phyloP scores from a whole-genome alignment of 92 coral and sea anemone species.

The Heliopora coerulea region DNA sequence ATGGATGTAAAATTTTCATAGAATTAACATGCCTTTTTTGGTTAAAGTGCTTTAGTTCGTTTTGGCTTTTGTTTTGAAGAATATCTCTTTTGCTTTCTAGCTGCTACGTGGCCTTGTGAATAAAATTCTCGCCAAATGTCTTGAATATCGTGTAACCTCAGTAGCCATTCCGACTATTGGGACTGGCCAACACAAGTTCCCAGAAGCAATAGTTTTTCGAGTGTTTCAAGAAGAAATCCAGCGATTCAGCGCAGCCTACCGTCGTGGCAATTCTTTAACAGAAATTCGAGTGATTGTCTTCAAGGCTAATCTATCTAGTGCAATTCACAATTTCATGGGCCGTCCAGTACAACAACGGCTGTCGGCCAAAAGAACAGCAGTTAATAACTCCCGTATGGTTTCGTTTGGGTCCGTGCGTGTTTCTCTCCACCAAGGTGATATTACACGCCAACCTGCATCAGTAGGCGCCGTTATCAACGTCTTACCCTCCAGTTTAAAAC shows the following conservation, averaged over 20 bases:
- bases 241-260: neutral
- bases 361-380: neutral
- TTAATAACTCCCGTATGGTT: neutral
- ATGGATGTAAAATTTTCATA: too few species aligned
- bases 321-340: neutral
- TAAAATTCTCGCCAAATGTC: constrained; percentile 21
- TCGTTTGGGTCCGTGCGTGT: constrained; percentile 16
- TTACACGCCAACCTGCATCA: neutral
- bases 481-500: constrained; percentile 1
- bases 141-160: constrained; percentile 18
- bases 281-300: neutral
- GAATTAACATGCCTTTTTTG: too few species aligned
- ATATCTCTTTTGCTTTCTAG: constrained; percentile 15
- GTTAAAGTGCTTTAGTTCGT: too few species aligned
- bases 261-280: neutral
- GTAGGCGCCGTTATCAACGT: constrained; percentile 26
- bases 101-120: constrained; percentile 39
- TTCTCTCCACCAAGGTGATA: constrained; percentile 20
- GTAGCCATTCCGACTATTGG: constrained; percentile 25
- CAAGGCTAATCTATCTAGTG: neutral
- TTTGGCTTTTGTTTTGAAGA: too few species aligned
- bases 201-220: constrained; percentile 16
- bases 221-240: neutral
- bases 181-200: constrained; percentile 25
- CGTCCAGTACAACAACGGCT: neutral